Base-by-base conservation (phyloP, 2,888 invertebrate genomes). In the Neoaliturus tenellus region DNA sequence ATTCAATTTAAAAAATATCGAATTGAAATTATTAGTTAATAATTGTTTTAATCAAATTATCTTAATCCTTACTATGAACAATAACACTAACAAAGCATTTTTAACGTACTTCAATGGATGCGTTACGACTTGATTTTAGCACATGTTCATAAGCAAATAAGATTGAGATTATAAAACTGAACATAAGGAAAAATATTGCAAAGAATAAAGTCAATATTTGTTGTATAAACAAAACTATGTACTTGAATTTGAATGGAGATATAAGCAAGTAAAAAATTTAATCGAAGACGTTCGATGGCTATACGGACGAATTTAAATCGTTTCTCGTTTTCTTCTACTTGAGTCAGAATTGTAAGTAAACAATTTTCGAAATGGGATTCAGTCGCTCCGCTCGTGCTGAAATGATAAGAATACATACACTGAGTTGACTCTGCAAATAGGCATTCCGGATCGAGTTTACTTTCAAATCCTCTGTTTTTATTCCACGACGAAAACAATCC, bases 361-460 rank as follows among this genome's bases (percentile, higher is more conserved):
- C 62, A 62, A 62, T 62, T 62, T 62, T 28, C 28, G 62, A 62
- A 62, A 62, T 62, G 62, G 62, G 62, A 28, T 62, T 62, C 62
- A 62, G 31, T 51, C 51, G 51, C 62, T 20, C 14, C 5, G 62
- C 28, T 62, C 62, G 31, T 25, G 62, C 31, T 20, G 62, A 31
- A 62, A 62, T 62, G 62, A 62, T 62, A 62, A 62, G 62, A 62
- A 62, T 62, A 62, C 62, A 62, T 62, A 62, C 4, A 62, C 28
- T 5, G 4, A 3, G 62, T 62, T 62, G 62, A 62, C 62, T 62
- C 62, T 62, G 62, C 62, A 62, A 62, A 62, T 62, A 62, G 62
- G 62, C 31, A 17, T 28, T 62, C 31, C 62, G 25, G 25, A 28
- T 62, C 6, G 55, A 12, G 62, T 62, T 62, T 62, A 62, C 28